phyloP scores from a whole-genome alignment of 23 tunicate species.

The Oikopleura albicans region DNA sequence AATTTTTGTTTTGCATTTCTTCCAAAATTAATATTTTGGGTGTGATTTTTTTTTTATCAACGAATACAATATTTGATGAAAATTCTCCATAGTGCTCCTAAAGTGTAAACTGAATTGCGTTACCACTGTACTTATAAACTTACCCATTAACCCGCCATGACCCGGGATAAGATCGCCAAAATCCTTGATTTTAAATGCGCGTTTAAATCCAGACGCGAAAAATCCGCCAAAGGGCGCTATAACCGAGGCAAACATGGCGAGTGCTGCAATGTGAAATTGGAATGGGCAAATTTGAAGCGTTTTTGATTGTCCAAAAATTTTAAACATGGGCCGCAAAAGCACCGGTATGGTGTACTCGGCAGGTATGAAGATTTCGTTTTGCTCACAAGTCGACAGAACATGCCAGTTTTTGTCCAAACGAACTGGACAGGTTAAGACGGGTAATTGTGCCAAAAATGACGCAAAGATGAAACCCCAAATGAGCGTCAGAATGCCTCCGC shows the following conservation, averaged over 20 bases:
- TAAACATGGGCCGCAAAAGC: conserved; percentile 19
- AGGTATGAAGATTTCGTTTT: conserved; percentile 29
- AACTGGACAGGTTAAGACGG: conserved; percentile 48
- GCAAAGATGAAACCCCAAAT: conserved; percentile 69
- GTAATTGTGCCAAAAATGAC: conserved; percentile 38
- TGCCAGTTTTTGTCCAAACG: conserved; percentile 25
- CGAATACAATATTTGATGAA: too few relatives aligned
- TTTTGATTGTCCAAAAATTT: background rate
- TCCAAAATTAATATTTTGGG: too few relatives aligned
- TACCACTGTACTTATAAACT: too few relatives aligned
- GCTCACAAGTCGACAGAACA: conserved; percentile 37
- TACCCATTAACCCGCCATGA: conserved; percentile 84
- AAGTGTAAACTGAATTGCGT: too few relatives aligned
- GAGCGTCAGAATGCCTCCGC: conserved; percentile 69
- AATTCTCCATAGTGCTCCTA: too few relatives aligned
- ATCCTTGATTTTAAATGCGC: conserved; percentile 93
- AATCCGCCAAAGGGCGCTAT: conserved; percentile 98
- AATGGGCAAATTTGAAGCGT: conserved; percentile 27
- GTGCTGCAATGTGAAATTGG: conserved; percentile 48
- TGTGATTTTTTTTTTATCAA: too few relatives aligned
- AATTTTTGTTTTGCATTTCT: too few relatives aligned
- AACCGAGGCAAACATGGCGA: conserved; percentile 47
- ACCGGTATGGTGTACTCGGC: conserved; percentile 39
- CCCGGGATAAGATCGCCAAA: conserved; percentile 98
- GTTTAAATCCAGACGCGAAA: conserved; percentile 87